Evolutionary conservation across 2,888 invertebrate genomes (phyloP), one percentile per base, ranked within the genome.

Genomic region (Drosophila macrospina): DNA sequence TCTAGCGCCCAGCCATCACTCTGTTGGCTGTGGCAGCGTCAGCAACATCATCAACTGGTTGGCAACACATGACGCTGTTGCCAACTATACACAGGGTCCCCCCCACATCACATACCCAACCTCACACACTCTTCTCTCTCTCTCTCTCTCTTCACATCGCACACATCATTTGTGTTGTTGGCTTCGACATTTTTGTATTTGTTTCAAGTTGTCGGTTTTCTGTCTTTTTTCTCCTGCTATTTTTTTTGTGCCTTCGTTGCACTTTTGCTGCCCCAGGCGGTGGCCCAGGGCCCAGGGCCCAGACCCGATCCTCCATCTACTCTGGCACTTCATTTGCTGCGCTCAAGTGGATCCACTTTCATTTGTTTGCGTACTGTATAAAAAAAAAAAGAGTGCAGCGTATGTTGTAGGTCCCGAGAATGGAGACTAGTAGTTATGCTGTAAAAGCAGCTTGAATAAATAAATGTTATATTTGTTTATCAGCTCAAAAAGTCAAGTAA

Each of bases 281-380:
- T 44, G 54, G 44, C 60, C 42, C 32, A 26, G 50, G 34, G 32
- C 8, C 60, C 20, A 20, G 20, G 60, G 55, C 52, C 11, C 41
- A 30, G 48, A 54, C 50, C 30, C 51, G 65, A 66, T 71, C 61
- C 75, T 71, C 67, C 69, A 59, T 51, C 69, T 78, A 68, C 82
- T 70, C 69, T 64, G 83, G 76, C 86, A 86, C 88, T 88, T 88
- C 88, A 90, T 88, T 88, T 88, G 83, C 89, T 75, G 83, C 86
- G 86, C 88, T 88, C 89, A 88, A 88, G 88, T 90, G 90, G 88
- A 87, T 90, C 88, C 88, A 88, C 88, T 88, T 88, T 88, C 88
- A 90, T 88, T 90, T 88, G 88, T 90, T 88, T 88, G 90, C 83
- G 72, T 67, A 77, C 51, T 44, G 67, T 69, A 78, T 60, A 73